Conservation (phyloP, 2,113 vertebrate species). For the Hiodon tergisus region DNA sequence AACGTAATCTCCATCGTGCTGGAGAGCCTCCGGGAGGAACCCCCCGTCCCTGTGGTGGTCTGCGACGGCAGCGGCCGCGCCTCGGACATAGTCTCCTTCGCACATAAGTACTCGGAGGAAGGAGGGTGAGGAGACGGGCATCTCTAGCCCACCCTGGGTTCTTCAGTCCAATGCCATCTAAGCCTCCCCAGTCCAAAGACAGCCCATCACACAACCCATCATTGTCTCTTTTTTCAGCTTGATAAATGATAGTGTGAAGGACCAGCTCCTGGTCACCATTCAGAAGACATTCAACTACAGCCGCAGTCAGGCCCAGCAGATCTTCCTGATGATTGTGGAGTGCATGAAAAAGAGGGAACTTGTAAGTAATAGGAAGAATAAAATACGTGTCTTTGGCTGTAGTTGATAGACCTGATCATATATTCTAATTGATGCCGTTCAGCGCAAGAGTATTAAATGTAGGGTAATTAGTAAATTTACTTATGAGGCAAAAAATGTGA, state of each 20-base stretch:
- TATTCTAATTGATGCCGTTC: no score
- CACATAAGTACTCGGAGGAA: constrained; percentile 90
- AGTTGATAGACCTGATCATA: no score
- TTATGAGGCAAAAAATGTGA: no score
- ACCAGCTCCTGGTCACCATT: constrained; percentile 91
- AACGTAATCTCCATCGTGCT: constrained; percentile 88
- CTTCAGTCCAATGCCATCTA: background rate
- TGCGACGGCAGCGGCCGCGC: constrained; percentile 92
- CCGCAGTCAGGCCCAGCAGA: constrained; percentile 84
- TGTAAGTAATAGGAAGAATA: constrained; percentile 65
- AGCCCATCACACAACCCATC: background rate
- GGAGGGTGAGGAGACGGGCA: constrained; percentile 71
- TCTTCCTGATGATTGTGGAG: constrained; percentile 85
- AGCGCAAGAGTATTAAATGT: no score
- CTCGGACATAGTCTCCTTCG: constrained; percentile 90
- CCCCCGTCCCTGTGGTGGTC: constrained; percentile 91
- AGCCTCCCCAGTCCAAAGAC: no score
- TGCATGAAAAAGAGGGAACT: constrained; percentile 98
- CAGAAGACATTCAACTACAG: constrained; percentile 96
- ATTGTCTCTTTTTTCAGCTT: constrained; percentile 57
- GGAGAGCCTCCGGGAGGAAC: constrained; percentile 88
- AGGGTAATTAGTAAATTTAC: no score
- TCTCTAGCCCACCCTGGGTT: background rate
- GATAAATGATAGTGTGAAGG: constrained; percentile 82
- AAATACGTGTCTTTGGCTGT: background rate